Base-by-base conservation (phyloP, 2,113 vertebrate species). In the Connochaetes taurinus region DNA sequence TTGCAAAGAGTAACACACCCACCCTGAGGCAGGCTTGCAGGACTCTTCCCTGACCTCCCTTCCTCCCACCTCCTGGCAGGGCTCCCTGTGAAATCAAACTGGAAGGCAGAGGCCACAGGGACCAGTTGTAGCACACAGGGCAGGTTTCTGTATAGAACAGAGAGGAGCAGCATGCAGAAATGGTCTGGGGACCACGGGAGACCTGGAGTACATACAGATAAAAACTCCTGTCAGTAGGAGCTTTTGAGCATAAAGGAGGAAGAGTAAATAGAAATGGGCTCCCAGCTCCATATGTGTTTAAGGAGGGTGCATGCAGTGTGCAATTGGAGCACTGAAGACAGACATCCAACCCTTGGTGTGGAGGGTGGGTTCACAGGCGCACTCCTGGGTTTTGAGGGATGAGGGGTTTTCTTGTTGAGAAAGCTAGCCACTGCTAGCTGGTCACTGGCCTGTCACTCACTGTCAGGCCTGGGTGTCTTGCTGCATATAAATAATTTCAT, bases 271-370 rank as follows among this genome's bases (percentile, higher is more conserved):
- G 36, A 23, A 0, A 1, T 0, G n/a, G 29, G 13, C 27, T 19
- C 6, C 12, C 11, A 53, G 84, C 25, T 21, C 21, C 52, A 29
- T 15, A 1, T 0, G 9, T 13, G 12, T 33, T 55, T 15, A 15
- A 1, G 8, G 13, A 36, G 4, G 43, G 23, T 36, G 8, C 64
- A 36, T 2, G 1, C 5, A 43, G 27, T 10, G 0, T 29, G 40
- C n/a, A 45, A 0, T 0, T 9, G 5, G 12, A 58, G 8, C 13
- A 27, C 57, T 1, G 13, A 33, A 19, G 31, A 62, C 7, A 17
- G 29, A 15, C 0, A 6, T 43, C 76, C 57, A 40, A 10, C 23
- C 40, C 21, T 36, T 47, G 81, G n/a, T 14, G 2, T 27, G 19
- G 1, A 43, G 19, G 11, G 12, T 8, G 13, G 8, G 8, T 4